Conservation (phyloP, 1,140 invertebrate genomes). For the Solenopsis invicta region DNA sequence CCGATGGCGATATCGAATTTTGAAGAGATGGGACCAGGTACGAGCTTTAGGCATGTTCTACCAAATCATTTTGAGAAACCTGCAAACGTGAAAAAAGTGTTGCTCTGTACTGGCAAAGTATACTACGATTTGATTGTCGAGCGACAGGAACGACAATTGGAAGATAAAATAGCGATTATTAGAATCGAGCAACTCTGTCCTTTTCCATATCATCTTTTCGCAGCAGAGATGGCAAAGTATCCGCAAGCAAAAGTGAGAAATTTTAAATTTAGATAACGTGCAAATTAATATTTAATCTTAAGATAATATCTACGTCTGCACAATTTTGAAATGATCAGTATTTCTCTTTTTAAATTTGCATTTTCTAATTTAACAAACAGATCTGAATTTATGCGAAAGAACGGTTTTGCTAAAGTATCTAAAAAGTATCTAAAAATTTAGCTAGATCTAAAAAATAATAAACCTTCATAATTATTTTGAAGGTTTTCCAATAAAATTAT, state of each 20-base stretch:
- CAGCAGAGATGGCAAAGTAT: constrained; percentile 91
- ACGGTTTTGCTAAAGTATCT: no score
- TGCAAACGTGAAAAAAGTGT: constrained; percentile 89
- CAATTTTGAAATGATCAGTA: background rate
- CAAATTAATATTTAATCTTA: background rate
- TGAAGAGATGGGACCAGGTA: constrained; percentile 89
- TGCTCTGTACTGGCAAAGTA: constrained; percentile 94
- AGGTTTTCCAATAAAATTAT: no score
- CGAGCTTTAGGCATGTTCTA: constrained; percentile 86
- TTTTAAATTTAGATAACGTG: background rate
- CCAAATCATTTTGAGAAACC: constrained; percentile 89
- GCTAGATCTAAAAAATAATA: no score
- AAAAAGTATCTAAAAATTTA: no score
- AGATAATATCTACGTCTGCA: background rate
- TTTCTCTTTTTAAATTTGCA: background rate
- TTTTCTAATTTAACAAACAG: background rate
- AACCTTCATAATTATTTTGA: no score
- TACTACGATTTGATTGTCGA: constrained; percentile 93
- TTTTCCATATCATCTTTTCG: constrained; percentile 94
- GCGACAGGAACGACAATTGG: constrained; percentile 89
- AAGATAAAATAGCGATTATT: constrained; percentile 91
- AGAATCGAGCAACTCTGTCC: constrained; percentile 95
- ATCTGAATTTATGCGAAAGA: background rate
- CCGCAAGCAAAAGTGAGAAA: constrained; percentile 89
- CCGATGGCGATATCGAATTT: constrained; percentile 91